Percentiles rank a stretch among this genome's conserved stretches.
These are phyloP conservation scores for Xenentodon cancila DNA, from an alignment of 2,797 vertebrate genomes.

Conservation along the genomic window DNA sequence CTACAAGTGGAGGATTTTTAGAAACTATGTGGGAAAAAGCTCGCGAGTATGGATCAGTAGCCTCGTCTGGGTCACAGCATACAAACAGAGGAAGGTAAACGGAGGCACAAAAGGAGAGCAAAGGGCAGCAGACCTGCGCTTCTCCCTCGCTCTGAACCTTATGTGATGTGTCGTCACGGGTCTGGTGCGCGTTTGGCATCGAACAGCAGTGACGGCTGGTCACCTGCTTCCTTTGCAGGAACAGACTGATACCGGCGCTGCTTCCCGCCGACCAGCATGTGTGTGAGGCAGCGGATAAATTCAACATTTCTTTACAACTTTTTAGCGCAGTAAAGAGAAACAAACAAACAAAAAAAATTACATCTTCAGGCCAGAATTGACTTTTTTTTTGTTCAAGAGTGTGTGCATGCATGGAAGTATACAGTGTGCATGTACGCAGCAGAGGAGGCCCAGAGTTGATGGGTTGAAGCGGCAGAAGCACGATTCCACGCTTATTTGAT, in stretches of 20 bases:
- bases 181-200: slow-evolving; percentile 47
- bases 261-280: slow-evolving; percentile 40
- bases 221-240: slow-evolving; percentile 34
- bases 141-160: slow-evolving; percentile 22
- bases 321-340: too few relatives aligned
- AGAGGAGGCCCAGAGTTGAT: slow-evolving; percentile 42
- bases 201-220: too few relatives aligned
- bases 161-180: slow-evolving; percentile 31
- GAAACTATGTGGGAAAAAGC: slow-evolving; percentile 3
- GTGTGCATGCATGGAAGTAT: slow-evolving; percentile 10
- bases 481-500: slow-evolving; percentile 81
- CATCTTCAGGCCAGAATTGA: slow-evolving; percentile 13
- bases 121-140: slow-evolving; percentile 30
- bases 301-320: too few relatives aligned
- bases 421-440: slow-evolving; percentile 20
- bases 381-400: slow-evolving; percentile 1
- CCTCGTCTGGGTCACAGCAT: background rate
- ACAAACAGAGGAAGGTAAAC: background rate
- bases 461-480: slow-evolving; percentile 29
- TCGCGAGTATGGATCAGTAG: background rate
- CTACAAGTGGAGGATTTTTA: slow-evolving; percentile 7
- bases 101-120: background rate
- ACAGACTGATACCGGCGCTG: slow-evolving; percentile 31
- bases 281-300: too few relatives aligned
- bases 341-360: slow-evolving; percentile 1